Evolutionary conservation across 1,140 invertebrate genomes (phyloP).

Genomic region (Heliothis virescens): DNA sequence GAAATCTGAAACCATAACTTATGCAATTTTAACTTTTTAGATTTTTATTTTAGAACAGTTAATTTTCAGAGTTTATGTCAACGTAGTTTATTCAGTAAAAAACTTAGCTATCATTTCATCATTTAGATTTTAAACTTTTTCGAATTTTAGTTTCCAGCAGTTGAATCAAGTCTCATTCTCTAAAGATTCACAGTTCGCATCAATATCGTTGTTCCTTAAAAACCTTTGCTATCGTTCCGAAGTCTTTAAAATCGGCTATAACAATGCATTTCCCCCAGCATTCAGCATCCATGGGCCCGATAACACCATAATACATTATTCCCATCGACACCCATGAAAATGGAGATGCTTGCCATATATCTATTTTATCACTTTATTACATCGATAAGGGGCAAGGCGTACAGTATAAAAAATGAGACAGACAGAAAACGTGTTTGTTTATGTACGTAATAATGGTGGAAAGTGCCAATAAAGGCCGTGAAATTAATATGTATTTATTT

Average conservation of each 20-base stretch:
- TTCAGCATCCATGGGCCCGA: not conserved
- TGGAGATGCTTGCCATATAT: constrained; percentile 29
- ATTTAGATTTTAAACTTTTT: no score
- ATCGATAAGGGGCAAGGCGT: constrained; percentile 16
- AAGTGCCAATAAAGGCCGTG: constrained; percentile 8
- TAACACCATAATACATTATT: constrained; percentile 23
- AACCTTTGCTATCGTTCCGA: not conserved
- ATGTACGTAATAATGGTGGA: constrained; percentile 30
- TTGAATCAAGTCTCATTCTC: not conserved
- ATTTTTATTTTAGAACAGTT: no score
- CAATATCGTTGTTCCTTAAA: not conserved
- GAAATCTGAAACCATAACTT: no score
- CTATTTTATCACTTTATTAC: constrained; percentile 41
- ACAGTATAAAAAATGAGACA: constrained; percentile 34
- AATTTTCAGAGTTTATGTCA: no score
- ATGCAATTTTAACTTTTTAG: no score
- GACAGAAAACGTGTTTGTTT: constrained; percentile 36
- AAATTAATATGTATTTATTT: constrained; percentile 38
- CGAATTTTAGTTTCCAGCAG: no score
- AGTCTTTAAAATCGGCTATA: not conserved
- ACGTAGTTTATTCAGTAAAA: no score
- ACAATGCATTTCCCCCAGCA: not conserved
- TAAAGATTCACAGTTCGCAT: not conserved
- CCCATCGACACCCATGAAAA: constrained; percentile 24
- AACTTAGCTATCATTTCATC: no score